A percentile compares a stretch with the other conserved stretches of the same genome.
These are phyloP conservation scores for Thalassarche chlororhynchos DNA, from an alignment of 2,113 vertebrate species.

Conservation along the genomic window DNA sequence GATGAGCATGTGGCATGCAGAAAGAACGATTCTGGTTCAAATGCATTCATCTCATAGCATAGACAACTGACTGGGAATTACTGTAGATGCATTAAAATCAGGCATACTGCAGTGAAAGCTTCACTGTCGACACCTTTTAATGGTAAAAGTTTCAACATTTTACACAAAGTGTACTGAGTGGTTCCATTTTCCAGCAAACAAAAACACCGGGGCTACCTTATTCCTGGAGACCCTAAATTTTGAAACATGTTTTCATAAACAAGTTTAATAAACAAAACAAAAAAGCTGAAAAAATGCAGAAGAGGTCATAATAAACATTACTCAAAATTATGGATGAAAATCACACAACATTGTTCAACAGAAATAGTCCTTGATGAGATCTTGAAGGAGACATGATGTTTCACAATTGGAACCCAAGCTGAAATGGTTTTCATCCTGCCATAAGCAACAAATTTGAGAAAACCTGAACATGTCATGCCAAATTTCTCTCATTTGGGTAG, in stretches of 20 bases:
- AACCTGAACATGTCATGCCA: background rate
- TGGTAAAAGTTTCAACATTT: conserved; percentile 84
- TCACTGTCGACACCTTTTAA: conserved; percentile 74
- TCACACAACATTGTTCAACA: background rate
- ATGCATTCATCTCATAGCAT: conserved; percentile 84
- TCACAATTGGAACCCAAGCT: conserved; percentile 24
- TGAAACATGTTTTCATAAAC: background rate
- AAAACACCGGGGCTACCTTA: conserved; percentile 14
- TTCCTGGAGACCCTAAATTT: conserved; percentile 28
- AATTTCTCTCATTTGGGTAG: conserved; percentile 45
- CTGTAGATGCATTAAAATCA: conserved; percentile 83
- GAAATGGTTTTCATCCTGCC: background rate
- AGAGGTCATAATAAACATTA: background rate
- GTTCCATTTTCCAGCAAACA: background rate
- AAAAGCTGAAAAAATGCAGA: conserved; percentile 6
- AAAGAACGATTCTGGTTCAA: conserved; percentile 80
- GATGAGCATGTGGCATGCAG: conserved; percentile 88
- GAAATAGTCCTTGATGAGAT: background rate
- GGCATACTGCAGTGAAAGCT: conserved; percentile 84
- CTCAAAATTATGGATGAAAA: conserved; percentile 28
- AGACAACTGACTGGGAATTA: conserved; percentile 75
- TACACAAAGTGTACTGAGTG: conserved; percentile 76
- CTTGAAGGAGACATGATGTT: background rate
- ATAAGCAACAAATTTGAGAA: background rate
- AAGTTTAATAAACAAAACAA: background rate